These are phyloP conservation scores for Acipenser ruthenus DNA, from an alignment of 2,797 vertebrate species.

Conservation along the genomic window DNA sequence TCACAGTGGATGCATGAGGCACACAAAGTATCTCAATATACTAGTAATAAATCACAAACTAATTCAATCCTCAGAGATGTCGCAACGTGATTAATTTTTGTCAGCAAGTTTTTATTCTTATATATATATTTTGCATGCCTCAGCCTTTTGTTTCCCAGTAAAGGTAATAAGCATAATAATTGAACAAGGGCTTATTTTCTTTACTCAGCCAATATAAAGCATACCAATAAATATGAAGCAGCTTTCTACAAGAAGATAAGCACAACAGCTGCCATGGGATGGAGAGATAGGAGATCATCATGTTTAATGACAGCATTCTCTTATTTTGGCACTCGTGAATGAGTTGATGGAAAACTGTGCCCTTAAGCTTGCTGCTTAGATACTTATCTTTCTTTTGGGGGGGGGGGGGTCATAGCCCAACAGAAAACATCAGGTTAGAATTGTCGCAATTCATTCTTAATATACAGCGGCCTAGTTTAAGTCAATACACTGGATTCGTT, in stretches of 20 bases:
- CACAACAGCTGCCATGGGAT: too few species aligned
- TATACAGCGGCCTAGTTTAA: too few species aligned
- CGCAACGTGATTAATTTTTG: slow-evolving; percentile 17
- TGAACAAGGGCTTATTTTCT: slow-evolving; percentile 1
- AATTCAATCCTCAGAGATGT: slow-evolving; percentile 14
- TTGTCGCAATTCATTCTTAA: too few species aligned
- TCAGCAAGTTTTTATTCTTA: slow-evolving; percentile 14
- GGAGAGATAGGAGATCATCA: too few species aligned
- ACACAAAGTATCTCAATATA: neutral
- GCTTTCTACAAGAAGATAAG: neutral
- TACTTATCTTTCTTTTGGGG: too few species aligned
- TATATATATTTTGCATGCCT: neutral
- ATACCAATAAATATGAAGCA: neutral
- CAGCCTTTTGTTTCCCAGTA: neutral
- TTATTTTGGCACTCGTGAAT: too few species aligned
- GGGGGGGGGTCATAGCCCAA: too few species aligned
- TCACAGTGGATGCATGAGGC: slow-evolving; percentile 4
- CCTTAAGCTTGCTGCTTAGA: too few species aligned
- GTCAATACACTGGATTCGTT: too few species aligned
- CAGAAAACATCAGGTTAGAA: too few species aligned
- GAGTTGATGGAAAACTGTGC: too few species aligned
- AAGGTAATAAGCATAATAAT: slow-evolving; percentile 6
- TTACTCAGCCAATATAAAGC: neutral
- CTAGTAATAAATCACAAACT: slow-evolving; percentile 18
- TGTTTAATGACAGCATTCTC: too few species aligned